phyloP scores from a whole-genome alignment of 2,888 invertebrate genomes.

The Artemia sinica region DNA sequence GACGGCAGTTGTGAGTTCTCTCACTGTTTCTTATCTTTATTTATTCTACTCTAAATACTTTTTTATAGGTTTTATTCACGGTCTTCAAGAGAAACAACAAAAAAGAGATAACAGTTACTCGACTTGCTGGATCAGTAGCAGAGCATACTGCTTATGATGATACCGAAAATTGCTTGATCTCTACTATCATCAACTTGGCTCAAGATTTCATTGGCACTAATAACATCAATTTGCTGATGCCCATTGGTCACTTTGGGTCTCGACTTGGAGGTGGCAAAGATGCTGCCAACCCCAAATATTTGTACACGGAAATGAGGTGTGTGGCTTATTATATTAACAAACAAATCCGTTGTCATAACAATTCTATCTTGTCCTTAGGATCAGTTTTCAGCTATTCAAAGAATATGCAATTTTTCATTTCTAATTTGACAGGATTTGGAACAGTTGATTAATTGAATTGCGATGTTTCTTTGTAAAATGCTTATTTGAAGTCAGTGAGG shows the following conservation, averaged over 20 bases:
- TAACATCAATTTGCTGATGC: constrained; percentile 84
- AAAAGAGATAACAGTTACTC: constrained; percentile 87
- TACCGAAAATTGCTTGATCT: constrained; percentile 81
- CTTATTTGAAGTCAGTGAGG: no score
- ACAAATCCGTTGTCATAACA: no score
- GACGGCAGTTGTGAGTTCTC: no score
- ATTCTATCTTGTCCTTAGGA: no score
- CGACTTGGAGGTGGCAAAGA: constrained; percentile 78
- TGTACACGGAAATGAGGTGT: constrained; percentile 62
- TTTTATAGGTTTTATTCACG: constrained; percentile 58
- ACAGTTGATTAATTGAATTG: no score
- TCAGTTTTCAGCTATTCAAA: no score
- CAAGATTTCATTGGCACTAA: constrained; percentile 97
- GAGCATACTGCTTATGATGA: constrained; percentile 97
- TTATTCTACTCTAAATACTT: not conserved
- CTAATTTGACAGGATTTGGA: no score
- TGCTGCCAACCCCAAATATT: constrained; percentile 91
- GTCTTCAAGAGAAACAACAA: constrained; percentile 93
- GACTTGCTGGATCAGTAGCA: constrained; percentile 90
- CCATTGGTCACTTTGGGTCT: constrained; percentile 95
- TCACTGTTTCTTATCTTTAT: not conserved
- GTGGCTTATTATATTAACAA: no score
- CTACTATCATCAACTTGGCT: constrained; percentile 89
- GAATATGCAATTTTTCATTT: no score
- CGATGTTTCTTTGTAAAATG: no score